Evolutionary conservation across 2,113 vertebrate species (phyloP), one percentile per base, ranked within the genome.

Genomic region (Epinephelus cyanopodus): DNA sequence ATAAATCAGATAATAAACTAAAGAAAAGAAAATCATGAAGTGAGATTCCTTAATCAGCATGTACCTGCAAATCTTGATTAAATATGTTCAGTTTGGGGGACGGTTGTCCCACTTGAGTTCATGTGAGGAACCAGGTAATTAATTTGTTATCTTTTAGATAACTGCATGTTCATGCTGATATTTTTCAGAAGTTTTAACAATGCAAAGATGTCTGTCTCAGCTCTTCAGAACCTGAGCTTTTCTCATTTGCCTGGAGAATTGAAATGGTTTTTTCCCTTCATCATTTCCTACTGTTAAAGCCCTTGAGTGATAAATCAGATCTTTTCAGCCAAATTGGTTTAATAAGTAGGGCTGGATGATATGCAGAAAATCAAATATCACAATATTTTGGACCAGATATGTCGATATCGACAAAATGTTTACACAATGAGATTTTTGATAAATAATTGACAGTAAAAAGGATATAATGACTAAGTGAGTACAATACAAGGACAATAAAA

Each of bases 101-200:
- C 0, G 13, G 42, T 45, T 11, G 42, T 3, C 33, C 33, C 33
- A 37, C 33, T 37, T 11, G 42, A 50, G 25, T 33, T 50, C 13
- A 23, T 62, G 27, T 33, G 9, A 37, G 52, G 4, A 70, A 23
- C 19, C 47, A 53, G 47, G 21, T 25, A 54, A 64, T 76, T 45
- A 21, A 25, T 56, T 21, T 21, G 15, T 64, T 66, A 77, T 57
- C 74, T 77, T 21, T 6, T n/a, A 58, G 52, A 77, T 58, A 7
- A n/a, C 19, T 1, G 1, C 14, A 12, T 23, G 25, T 42, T 45
- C 1, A 1, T 4, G 27, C 29, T 63, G 18, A 10, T 15, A 11
- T 45, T 50, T 66, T 66, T 50, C 2, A 3, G 29, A 37, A 12
- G n/a, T 62, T 63, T 63, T 14, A 25, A 57, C 23, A 45, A 23